Evolutionary conservation across 2,113 vertebrate genomes (phyloP), one percentile per base, ranked within the genome.

Genomic region (Acrocephalus kingi): DNA sequence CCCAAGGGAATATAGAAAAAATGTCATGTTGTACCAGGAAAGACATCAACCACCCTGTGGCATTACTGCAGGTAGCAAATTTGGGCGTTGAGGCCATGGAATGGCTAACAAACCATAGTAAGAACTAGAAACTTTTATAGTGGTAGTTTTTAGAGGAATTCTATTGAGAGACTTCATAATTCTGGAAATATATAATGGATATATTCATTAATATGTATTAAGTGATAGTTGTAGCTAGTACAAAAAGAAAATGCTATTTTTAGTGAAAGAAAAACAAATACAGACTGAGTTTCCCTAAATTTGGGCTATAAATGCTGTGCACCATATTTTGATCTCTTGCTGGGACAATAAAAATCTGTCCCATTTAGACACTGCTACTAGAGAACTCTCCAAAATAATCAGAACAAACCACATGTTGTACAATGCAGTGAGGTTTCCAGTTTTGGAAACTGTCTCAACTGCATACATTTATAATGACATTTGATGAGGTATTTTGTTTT

Each of bases 401-500:
- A 76, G 35, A 46, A 81, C 33, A 89, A 92, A 89, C 23, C 52
- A 84, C 55, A 71, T 48, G 21, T 71, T 94, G 61, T n/a, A 49
- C 83, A 93, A 89, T 18, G 20, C 39, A 89, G 13, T 39, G 48
- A 93, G 13, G 13, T 77, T 89, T 73, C 37, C 24, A 39, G n/a
- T 59, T 92, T 68, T 89, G 76, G 84, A 84, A 95, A 84, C 33
- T 45, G 15, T 72, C 35, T 80, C 39, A 86, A 35, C 10, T 78
- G 35, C 43, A 90, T 16, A 66, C 13, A 91, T 76, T 49, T 62
- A 30, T 66, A 87, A 55, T 59, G 35, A 89, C 86, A 87, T 61
- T 39, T 72, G 89, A 78, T 87, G 51, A 95, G 22, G 27, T 62
- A 81, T 94, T 90, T 90, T 80, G 13, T 9, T 64, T 80, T 93